A percentile compares a stretch with the other conserved stretches of the same genome.
Conservation (phyloP, 2,113 vertebrate genomes). For the Lamprotornis superbus region DNA sequence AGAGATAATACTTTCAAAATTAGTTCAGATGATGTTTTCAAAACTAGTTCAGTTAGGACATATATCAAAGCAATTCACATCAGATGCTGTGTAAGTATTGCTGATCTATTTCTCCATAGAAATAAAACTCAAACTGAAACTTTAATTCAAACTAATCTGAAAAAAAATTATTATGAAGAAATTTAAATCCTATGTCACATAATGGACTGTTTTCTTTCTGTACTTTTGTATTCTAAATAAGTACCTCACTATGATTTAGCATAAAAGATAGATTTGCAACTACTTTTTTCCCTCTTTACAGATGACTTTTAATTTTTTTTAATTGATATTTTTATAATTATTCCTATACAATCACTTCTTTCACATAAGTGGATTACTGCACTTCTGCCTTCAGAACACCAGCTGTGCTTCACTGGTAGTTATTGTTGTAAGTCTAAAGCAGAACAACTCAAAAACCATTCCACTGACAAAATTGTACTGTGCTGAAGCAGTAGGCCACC, state of each 20-base stretch:
- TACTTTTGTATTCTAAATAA: neutral
- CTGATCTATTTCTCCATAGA: neutral
- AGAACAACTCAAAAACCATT: conserved; percentile 16
- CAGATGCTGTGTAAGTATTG: neutral
- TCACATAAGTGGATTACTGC: neutral
- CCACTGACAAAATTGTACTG: conserved; percentile 1
- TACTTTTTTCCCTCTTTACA: neutral
- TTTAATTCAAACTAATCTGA: neutral
- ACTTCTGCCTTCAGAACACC: neutral
- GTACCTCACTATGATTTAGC: neutral
- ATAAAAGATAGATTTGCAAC: neutral
- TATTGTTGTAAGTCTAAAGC: conserved; percentile 18
- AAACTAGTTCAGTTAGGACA: neutral
- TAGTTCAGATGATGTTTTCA: neutral
- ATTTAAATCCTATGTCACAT: neutral
- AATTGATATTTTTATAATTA: neutral
- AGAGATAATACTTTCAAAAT: neutral
- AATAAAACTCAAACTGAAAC: neutral
- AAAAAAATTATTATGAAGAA: neutral
- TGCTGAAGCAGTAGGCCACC: conserved; percentile 17
- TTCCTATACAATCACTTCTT: neutral
- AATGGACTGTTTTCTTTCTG: neutral
- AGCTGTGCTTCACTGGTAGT: conserved; percentile 1
- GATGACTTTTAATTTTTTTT: neutral
- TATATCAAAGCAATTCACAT: neutral